Evolutionary conservation across 2,113 vertebrate genomes (phyloP), one percentile per base, ranked within the genome.

Genomic region (Myiagra hebetior): DNA sequence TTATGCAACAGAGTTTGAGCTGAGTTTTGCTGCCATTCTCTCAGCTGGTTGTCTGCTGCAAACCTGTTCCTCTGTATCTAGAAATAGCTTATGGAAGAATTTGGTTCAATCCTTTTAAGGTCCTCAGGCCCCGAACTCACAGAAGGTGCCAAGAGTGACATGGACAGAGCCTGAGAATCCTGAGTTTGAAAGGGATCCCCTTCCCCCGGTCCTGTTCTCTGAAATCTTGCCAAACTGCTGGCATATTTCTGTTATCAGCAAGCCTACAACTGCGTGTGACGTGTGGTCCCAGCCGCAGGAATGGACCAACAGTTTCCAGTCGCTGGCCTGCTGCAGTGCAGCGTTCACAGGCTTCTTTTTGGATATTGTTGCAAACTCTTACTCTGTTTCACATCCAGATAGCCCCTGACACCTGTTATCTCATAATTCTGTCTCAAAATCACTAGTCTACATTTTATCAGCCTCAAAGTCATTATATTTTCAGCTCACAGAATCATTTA

Each of bases 221-320:
- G 93, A 85, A 93, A 96, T 84, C 55, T 74, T 93, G 90, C 85
- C 78, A 88, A 70, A 56, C 79, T 62, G 67, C 91, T 88, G 73
- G 87, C 82, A 92, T 95, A 41, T 39, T 94, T 95, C 60, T 93
- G 47, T 93, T 94, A 93, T 96, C 90, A 91, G 92, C 69, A 90
- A 59, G 72, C 27, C 79, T 91, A 49, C 78, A 84, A 84, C 59
- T 95, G 82, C 64, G 37, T 41, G 79, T 10, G 2, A 55, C 1
- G 1, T 16, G 24, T 76, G 65, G 81, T 62, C 78, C 60, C 50
- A 89, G 74, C 41, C 15, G 0, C 65, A 65, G 72, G 4, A 28
- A 65, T 33, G 67, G 75, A 55, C 88, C 59, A 69, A 8, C 49
- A 83, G 67, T 62, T 77, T 69, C 76, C 83, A 91, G 59, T 60